Base-by-base conservation (phyloP, 1,140 invertebrate genomes). In the Micrasema longulum region DNA sequence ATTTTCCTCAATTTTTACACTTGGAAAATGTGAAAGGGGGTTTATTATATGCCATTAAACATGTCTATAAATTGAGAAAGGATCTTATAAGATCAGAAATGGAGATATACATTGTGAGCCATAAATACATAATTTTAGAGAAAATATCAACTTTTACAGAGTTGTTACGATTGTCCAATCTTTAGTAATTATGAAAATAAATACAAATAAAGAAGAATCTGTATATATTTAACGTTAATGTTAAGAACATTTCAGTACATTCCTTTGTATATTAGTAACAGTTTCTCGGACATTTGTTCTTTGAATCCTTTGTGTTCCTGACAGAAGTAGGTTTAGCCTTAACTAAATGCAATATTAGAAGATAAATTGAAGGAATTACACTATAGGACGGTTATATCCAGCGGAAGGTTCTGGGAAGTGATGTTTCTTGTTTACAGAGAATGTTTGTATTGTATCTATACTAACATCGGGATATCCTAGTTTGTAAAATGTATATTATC, bases 271-370 rank as follows among this genome's bases (percentile, higher is more conserved):
- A 14, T 57, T 53, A 57, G 53, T 57, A 7, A 35, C 53, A 36
- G 53, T 38, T 38, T 38, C 53, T 57, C 53, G 20, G 53, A 57
- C 10, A 57, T 53, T 53, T 53, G 18, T 22, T 43, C 45, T 63
- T 16, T 62, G 18, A 16, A 50, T 12, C 38, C 12, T 41, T 60
- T 65, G 48, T 72, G 62, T 72, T 72, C 62, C 63, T 66, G 31
- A 22, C 48, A n/a, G n/a, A 63, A 26, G 43, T 70, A 70, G 68
- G 36, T 41, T 65, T 68, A 69, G 72, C 72, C 72, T 73, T 73
- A n/a, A 69, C 60, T 55, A 41, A 73, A 73, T 57, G 72, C 72
- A 73, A 73, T 73, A 73, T 69, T 73, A 73, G 72, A 38, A 31
- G 35, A 20, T 69, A 69, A 47, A 31, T 7, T 12, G 11, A 3